These are phyloP conservation scores for Drosophila kambysellisi DNA, from an alignment of 2,888 invertebrate genomes.

Conservation along the genomic window DNA sequence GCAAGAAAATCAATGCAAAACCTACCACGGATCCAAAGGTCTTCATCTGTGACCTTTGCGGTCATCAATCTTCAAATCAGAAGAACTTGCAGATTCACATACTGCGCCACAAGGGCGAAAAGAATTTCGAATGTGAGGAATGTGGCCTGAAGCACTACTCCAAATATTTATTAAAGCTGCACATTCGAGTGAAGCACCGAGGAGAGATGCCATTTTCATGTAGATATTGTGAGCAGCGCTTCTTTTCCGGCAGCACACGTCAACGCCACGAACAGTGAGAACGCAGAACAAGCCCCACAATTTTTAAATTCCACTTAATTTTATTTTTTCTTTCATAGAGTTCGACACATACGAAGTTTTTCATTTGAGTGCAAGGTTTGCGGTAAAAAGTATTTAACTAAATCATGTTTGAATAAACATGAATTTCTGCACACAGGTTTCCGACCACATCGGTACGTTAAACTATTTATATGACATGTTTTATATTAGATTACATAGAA, in stretches of 20 bases:
- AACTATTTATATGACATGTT: background rate
- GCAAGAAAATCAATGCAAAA: slow-evolving; percentile 14
- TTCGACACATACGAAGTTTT: slow-evolving; percentile 67
- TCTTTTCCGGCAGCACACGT: slow-evolving; percentile 59
- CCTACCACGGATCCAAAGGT: slow-evolving; percentile 12
- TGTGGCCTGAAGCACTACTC: slow-evolving; percentile 58
- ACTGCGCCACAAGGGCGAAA: slow-evolving; percentile 56
- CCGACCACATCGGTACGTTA: slow-evolving; percentile 45
- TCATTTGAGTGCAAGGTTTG: slow-evolving; percentile 72
- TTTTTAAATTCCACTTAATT: background rate
- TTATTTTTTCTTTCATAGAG: slow-evolving; percentile 15
- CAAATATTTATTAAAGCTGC: slow-evolving; percentile 50
- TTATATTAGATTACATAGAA: background rate
- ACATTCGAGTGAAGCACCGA: slow-evolving; percentile 71
- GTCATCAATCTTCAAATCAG: slow-evolving; percentile 18
- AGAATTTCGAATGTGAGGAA: slow-evolving; percentile 54
- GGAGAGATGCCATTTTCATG: slow-evolving; percentile 83
- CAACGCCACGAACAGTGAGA: slow-evolving; percentile 81
- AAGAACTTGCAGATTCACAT: slow-evolving; percentile 43
- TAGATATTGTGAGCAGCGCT: slow-evolving; percentile 74
- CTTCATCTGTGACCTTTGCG: slow-evolving; percentile 46
- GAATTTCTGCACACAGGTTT: slow-evolving; percentile 54
- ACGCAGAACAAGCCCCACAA: background rate
- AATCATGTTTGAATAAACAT: slow-evolving; percentile 80
- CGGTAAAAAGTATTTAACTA: slow-evolving; percentile 78